Evolutionary conservation across 2,888 invertebrate species (phyloP), one percentile per base, ranked within the genome.

Genomic region (Dolichomitus sp.): DNA sequence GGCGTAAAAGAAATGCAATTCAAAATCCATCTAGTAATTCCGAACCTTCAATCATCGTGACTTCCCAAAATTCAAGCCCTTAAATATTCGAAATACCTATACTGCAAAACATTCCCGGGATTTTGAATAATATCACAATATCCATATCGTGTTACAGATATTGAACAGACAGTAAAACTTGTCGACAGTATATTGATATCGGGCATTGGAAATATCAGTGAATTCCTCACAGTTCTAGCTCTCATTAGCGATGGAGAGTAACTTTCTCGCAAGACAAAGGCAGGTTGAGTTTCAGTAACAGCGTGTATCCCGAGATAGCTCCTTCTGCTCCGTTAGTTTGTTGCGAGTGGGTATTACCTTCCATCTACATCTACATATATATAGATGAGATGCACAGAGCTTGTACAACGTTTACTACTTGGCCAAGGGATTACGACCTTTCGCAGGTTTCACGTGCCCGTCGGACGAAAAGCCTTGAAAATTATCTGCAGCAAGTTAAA

Each of bases 401-500:
- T n/a, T 17, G 14, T 27, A 30, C 40, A 12, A 54, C 12, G 48
- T 42, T 40, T 52, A 72, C 54, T 45, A 17, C 54, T 70, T 63
- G 54, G 78, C 42, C 45, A 72, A 54, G 40, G 52, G 59, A 42
- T 45, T 72, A 57, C 70, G 65, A 45, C 63, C n/a, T 66, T 66
- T 79, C 45, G 63, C 6, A 57, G 27, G 14, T 65, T 72, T 72
- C 65, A 54, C 37, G 27, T 48, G 37, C 57, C 61, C 37, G 52
- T 65, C 23, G 73, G 61, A 66, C 59, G 37, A 68, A 61, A 23
- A 50, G 40, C 33, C 61, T 42, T 23, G 52, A 80, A 69, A 82
- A 82, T 78, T 78, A 82, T 79, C 69, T 65, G 42, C 52, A 33
- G 23, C 63, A 27, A 74, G 63, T 69, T 59, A 69, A 40, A 78